Evolutionary conservation across 2,113 vertebrate genomes (phyloP), one percentile per base, ranked within the genome.

Genomic region (Stegastes partitus): DNA sequence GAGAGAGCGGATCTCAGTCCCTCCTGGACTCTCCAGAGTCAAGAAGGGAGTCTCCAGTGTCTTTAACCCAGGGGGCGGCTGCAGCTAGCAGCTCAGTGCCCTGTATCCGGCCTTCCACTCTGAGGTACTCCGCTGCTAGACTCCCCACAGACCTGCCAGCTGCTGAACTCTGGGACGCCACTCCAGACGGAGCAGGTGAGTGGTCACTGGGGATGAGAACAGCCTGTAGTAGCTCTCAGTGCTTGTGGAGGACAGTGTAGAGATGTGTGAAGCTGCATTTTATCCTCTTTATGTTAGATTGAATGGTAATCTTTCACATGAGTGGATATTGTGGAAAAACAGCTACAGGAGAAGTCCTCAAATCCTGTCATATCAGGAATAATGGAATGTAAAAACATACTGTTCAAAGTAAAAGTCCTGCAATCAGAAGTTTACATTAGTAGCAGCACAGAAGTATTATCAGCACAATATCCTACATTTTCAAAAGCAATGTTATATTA

Each of bases 21-120:
- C 66, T 83, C 2, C 22, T 82, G 16, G 87, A 91, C 37, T 74
- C 88, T 19, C 44, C 89, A 37, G 93, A 94, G 22, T 47, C 84
- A 11, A 87, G 87, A 74, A 84, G 83, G 21, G 91, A 93, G 57
- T 75, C 70, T 22, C 80, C 84, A 34, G 54, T 68, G 31, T 50
- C 89, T 70, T 62, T 53, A 21, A 61, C 28, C 16, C 93, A 89
- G 83, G 91, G 87, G 63, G 56, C 64, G n/a, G 31, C 86, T 31
- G 26, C 78, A 44, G 39, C 73, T 15, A 81, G 69, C 76, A 87
- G 49, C 64, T 70, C 88, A 3, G 80, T 78, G 16, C 74, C 91
- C 66, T 94, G 89, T 56, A 85, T 90, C 50, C 91, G 92, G 56
- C 94, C 92, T 22, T 94, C 92, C 55, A 92, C 91, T 57, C 81